Conservation (phyloP, 2,113 vertebrate genomes). For the Miniopterus natalensis region DNA sequence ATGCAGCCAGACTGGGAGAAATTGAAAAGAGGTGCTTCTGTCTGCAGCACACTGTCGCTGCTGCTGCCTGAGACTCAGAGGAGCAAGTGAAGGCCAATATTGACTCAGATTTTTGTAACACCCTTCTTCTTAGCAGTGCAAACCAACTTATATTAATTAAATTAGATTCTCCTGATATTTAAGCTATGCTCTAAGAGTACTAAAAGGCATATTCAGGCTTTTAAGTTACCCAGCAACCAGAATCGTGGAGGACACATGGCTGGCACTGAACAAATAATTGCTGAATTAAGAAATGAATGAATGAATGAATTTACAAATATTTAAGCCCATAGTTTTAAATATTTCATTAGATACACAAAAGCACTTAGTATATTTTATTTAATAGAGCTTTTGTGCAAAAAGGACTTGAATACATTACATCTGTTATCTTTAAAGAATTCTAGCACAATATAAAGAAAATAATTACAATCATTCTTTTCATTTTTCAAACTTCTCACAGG, state of each 20-base stretch:
- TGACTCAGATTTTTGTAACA: conserved; percentile 44
- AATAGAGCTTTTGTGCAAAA: not conserved
- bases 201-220: not conserved
- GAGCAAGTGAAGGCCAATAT: not conserved
- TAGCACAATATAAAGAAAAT: not conserved
- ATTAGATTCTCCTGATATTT: not conserved
- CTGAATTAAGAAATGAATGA: conserved; percentile 31
- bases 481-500: not conserved
- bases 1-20: not conserved
- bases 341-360: conserved; percentile 53
- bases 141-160: conserved; percentile 6
- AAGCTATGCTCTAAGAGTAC: not conserved
- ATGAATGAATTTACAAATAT: not conserved
- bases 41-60: not conserved
- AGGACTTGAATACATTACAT: not conserved
- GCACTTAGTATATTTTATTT: not conserved
- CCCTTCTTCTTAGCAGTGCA: not conserved
- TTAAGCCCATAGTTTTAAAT: not conserved
- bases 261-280: not conserved
- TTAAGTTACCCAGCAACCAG: not conserved
- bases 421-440: conserved; percentile 20
- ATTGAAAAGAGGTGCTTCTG: not conserved
- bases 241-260: not conserved
- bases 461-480: not conserved
- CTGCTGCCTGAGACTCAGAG: not conserved